Conservation (phyloP, 30 jellyfish, hydroid and myxozoan genomes). For the Hydractinia symbiolongicarpus region DNA sequence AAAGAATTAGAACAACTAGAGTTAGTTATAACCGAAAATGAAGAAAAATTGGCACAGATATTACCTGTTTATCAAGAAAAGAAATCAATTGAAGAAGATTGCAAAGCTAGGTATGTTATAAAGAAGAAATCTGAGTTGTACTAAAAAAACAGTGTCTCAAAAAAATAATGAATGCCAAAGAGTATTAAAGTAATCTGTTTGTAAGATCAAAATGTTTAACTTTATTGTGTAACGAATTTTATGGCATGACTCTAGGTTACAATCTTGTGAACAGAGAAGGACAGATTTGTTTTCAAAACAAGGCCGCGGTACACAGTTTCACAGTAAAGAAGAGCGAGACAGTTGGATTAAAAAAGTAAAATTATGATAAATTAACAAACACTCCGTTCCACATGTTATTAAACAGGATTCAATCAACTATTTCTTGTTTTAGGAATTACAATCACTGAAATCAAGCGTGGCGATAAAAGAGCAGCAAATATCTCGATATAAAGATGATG, state of each 20-base stretch:
- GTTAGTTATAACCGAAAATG: constrained; percentile 36
- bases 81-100: constrained; percentile 55
- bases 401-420: background rate
- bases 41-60: constrained; percentile 43
- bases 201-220: no score
- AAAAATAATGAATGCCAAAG: no score
- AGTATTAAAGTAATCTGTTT: no score
- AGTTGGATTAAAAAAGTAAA: constrained; percentile 81
- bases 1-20: constrained; percentile 61
- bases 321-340: constrained; percentile 77
- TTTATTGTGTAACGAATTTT: background rate
- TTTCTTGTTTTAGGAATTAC: constrained; percentile 21
- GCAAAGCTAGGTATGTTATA: constrained; percentile 41
- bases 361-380: background rate
- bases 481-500: constrained; percentile 33
- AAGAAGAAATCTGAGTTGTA: no score
- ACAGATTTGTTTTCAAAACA: constrained; percentile 89
- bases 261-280: constrained; percentile 77
- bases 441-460: constrained; percentile 3
- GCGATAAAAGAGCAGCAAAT: constrained; percentile 38
- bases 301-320: constrained; percentile 81
- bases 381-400: background rate
- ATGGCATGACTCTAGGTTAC: constrained; percentile 36
- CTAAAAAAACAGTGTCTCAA: no score
- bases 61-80: constrained; percentile 57